Conservation (phyloP, 2,797 vertebrate species). For the Pangasius sanitwongsei region DNA sequence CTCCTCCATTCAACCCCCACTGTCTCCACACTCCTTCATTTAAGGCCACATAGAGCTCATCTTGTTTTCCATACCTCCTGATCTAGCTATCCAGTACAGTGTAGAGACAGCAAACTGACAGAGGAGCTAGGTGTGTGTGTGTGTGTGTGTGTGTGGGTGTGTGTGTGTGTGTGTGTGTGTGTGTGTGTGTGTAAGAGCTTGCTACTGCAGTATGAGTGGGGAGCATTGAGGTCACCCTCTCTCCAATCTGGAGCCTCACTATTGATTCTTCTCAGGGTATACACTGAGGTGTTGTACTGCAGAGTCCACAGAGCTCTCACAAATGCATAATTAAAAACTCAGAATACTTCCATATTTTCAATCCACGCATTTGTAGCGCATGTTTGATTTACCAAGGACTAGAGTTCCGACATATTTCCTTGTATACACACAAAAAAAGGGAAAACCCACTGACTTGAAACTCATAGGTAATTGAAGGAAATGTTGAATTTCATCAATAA, state of each 20-base stretch:
- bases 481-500: neutral
- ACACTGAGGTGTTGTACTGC: neutral
- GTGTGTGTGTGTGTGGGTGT: conserved; percentile 37
- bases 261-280: conserved; percentile 49
- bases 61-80: conserved; percentile 21
- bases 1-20: conserved; percentile 16
- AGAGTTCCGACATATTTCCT: neutral
- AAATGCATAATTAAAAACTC: neutral
- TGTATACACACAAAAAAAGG: neutral
- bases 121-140: conserved; percentile 25
- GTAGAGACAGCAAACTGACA: conserved; percentile 21
- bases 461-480: neutral
- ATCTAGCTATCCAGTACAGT: conserved; percentile 9
- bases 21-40: conserved; percentile 8
- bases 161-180: conserved; percentile 40
- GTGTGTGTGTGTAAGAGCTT: neutral
- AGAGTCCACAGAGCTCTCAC: neutral
- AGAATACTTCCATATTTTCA: neutral
- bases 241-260: conserved; percentile 48
- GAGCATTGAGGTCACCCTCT: conserved; percentile 53
- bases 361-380: neutral
- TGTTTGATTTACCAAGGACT: neutral
- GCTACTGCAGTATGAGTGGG: neutral
- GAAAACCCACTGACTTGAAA: neutral
- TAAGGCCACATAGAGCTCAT: conserved; percentile 44